Evolutionary conservation across 2,888 invertebrate species (phyloP).

Genomic region (Encarsia formosa): DNA sequence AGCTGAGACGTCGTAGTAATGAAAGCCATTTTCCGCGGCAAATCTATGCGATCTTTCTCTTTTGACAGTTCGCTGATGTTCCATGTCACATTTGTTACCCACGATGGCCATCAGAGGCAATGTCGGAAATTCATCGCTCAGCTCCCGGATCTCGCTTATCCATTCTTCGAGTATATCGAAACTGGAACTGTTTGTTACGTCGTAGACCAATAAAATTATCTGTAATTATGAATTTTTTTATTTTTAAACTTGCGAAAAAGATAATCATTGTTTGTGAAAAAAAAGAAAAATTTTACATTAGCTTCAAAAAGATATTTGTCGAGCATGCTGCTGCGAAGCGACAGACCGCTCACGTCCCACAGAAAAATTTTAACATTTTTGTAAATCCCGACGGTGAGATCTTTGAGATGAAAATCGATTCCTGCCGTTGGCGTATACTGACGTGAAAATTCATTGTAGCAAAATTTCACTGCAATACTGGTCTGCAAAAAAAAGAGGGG

Average conservation of each 20-base stretch:
- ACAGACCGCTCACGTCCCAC: slow-evolving; percentile 81
- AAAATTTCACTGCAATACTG: slow-evolving; percentile 62
- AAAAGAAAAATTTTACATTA: slow-evolving; percentile 58
- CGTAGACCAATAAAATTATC: slow-evolving; percentile 78
- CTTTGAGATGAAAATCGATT: slow-evolving; percentile 69
- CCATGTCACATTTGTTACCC: slow-evolving; percentile 72
- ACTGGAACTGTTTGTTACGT: slow-evolving; percentile 74
- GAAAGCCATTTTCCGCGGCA: slow-evolving; percentile 60
- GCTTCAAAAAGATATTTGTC: slow-evolving; percentile 68
- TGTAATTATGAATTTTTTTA: too few species aligned
- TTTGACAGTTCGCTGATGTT: slow-evolving; percentile 67
- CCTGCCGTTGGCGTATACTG: slow-evolving; percentile 65
- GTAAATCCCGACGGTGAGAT: slow-evolving; percentile 56
- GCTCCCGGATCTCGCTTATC: slow-evolving; percentile 58
- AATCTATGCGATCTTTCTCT: slow-evolving; percentile 63
- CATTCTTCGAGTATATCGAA: slow-evolving; percentile 74
- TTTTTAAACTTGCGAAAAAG: too few species aligned
- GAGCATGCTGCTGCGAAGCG: slow-evolving; percentile 73
- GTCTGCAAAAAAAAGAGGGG: slow-evolving; percentile 56
- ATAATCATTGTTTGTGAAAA: too few species aligned
- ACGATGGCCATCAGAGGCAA: slow-evolving; percentile 61
- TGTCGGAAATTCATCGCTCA: slow-evolving; percentile 51
- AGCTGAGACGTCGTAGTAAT: slow-evolving; percentile 64
- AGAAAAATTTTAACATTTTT: slow-evolving; percentile 68
- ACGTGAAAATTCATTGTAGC: slow-evolving; percentile 63